phyloP scores from a whole-genome alignment of 2,797 vertebrate species.

The Sarcoramphus papa region DNA sequence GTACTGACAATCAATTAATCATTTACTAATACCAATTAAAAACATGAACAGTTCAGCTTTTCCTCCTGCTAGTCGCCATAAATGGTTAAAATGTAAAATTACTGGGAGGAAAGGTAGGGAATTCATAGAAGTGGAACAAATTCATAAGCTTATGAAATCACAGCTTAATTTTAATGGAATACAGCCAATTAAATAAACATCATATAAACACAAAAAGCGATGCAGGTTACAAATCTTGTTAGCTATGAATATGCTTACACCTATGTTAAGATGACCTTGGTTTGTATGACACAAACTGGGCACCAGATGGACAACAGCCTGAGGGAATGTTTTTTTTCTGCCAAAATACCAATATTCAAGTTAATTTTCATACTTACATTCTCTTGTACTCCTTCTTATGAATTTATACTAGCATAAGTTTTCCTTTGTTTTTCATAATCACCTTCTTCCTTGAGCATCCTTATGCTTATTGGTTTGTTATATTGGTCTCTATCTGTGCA shows the following conservation, averaged over 20 bases:
- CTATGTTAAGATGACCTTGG: not conserved
- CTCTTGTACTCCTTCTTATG: not conserved
- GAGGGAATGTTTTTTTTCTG: not conserved
- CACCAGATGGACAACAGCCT: constrained; percentile 28
- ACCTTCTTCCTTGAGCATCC: not conserved
- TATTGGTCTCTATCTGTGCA: not conserved
- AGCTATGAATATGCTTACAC: not conserved
- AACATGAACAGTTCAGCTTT: not conserved
- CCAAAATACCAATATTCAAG: not conserved
- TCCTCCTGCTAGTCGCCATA: not conserved
- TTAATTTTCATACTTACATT: not conserved
- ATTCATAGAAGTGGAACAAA: not conserved
- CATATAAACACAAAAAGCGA: not conserved
- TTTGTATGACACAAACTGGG: not conserved
- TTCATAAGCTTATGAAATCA: not conserved
- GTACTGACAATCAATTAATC: not conserved
- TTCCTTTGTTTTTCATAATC: not conserved
- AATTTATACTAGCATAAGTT: not conserved
- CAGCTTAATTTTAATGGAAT: not conserved
- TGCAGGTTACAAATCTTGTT: not conserved
- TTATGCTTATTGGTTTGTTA: not conserved
- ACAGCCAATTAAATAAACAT: not conserved
- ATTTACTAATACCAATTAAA: not conserved
- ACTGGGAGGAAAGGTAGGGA: not conserved
- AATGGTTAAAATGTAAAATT: not conserved